Evolutionary conservation across 2,113 vertebrate genomes (phyloP).

Genomic region (Prietella phreatophila): DNA sequence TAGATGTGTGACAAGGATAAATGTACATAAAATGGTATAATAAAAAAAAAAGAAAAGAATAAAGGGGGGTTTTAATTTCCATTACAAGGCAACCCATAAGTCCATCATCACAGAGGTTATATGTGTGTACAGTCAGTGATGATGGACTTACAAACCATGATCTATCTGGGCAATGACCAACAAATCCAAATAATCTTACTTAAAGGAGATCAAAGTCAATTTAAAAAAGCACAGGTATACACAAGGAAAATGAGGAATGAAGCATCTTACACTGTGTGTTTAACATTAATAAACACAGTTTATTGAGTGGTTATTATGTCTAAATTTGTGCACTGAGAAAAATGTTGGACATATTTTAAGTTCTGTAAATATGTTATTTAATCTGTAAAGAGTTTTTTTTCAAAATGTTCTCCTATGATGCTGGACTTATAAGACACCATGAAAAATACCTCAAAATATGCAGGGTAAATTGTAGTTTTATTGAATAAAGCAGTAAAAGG

Average conservation of each 20-base stretch:
- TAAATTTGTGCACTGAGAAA: not conserved
- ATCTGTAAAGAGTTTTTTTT: not conserved
- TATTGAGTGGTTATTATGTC: too few relatives aligned
- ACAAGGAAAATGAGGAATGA: not conserved
- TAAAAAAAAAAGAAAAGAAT: too few relatives aligned
- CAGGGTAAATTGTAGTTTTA: not conserved
- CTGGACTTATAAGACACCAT: not conserved
- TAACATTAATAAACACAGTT: too few relatives aligned
- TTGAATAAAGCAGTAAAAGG: not conserved
- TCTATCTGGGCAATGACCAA: not conserved
- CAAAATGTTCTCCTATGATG: not conserved
- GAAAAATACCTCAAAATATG: not conserved
- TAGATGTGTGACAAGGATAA: not conserved
- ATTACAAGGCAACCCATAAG: not conserved
- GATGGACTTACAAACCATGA: not conserved
- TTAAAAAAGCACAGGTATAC: not conserved
- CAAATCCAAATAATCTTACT: not conserved
- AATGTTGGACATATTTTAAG: not conserved
- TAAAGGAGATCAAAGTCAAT: not conserved
- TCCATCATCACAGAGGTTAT: not conserved
- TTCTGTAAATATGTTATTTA: not conserved
- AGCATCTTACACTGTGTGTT: not conserved
- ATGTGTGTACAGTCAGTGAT: not conserved
- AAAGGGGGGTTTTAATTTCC: too few relatives aligned
- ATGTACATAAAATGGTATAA: not conserved